Evolutionary conservation across 2,797 vertebrate species (phyloP), one percentile per base, ranked within the genome.

Genomic region (Notolepis coatsorum): DNA sequence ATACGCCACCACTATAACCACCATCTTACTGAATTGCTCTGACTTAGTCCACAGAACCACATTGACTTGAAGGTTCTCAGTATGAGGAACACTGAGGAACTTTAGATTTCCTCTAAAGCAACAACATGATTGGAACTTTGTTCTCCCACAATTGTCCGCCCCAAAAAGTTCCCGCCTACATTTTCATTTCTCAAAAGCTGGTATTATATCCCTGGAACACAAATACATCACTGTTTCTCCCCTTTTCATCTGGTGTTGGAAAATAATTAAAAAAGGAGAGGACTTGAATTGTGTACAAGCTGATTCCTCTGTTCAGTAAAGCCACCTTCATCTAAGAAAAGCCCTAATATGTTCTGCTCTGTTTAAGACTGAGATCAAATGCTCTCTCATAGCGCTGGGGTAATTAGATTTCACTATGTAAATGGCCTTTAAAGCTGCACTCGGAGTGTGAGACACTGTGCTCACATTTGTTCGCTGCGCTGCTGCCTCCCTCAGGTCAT

Each of bases 351-450:
- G 88, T 89, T 90, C 88, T 91, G 83, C 86, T 81, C 88, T 90
- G 88, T 91, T 91, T 90, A 92, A 89, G 89, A 91, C 88, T 87
- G 90, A 92, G 91, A 93, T 94, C 89, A 92, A 92, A 92, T 92
- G 89, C 68, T 89, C 87, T 87, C 90, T 91, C 85, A 84, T 82
- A 89, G 90, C 78, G 83, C 84, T 53, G 18, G 85, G 83, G 89
- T 93, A 93, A 94, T 93, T 92, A 93, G 90, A 91, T 92, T 92
- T 91, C 84, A 84, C 91, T 93, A 92, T 93, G 92, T 92, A 92
- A 92, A 94, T 93, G 91, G 90, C 72, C 84, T 90, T 90, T 88
- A 88, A 86, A 91, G 82, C 71, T n/a, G 47, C 68, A 72, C 73
- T 80, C 71, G 35, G 82, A 84, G 81, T 68, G 86, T 76, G 72